Percentiles rank a stretch among this genome's conserved stretches.
Evolutionary conservation across 1,140 invertebrate species (phyloP).

Genomic region (Drosophila grimshawi): DNA sequence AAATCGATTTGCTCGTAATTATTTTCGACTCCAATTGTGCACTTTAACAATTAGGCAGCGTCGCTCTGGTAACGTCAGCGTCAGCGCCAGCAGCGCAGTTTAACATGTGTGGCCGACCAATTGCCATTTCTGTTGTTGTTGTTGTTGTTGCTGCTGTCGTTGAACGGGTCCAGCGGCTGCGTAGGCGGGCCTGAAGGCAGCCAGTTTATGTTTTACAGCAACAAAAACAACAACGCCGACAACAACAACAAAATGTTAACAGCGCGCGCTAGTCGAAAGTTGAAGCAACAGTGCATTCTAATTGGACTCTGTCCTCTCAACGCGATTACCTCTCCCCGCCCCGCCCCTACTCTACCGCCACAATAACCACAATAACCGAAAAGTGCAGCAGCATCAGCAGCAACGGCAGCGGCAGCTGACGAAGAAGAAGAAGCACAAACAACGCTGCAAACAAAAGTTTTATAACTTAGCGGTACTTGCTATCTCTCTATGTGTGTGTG

Average conservation of each 20-base stretch:
- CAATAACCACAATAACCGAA: conserved; percentile 47
- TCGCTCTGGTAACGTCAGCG: conserved; percentile 11
- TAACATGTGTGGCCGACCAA: conserved; percentile 52
- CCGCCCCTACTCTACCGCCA: not conserved
- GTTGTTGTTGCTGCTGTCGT: conserved; percentile 31
- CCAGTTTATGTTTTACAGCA: conserved; percentile 50
- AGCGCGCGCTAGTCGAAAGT: conserved; percentile 48
- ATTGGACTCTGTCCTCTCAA: conserved; percentile 41
- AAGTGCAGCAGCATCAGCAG: conserved; percentile 31
- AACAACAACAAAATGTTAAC: conserved; percentile 14
- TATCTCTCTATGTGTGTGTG: conserved; percentile 11
- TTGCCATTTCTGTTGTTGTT: conserved; percentile 25
- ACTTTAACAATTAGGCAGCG: conserved; percentile 52
- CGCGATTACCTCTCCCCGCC: not conserved
- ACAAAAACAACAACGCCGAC: not conserved
- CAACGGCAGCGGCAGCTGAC: not conserved
- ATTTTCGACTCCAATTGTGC: conserved; percentile 67
- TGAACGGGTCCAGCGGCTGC: conserved; percentile 60
- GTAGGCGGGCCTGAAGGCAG: conserved; percentile 72
- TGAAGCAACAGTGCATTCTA: conserved; percentile 66
- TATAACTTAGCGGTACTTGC: conserved; percentile 31
- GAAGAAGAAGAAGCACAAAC: conserved; percentile 39
- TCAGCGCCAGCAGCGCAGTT: conserved; percentile 24
- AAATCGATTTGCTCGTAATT: conserved; percentile 75
- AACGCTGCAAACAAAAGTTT: conserved; percentile 58